Conservation (phyloP, 2,113 vertebrate genomes). For the Gallinago media region DNA sequence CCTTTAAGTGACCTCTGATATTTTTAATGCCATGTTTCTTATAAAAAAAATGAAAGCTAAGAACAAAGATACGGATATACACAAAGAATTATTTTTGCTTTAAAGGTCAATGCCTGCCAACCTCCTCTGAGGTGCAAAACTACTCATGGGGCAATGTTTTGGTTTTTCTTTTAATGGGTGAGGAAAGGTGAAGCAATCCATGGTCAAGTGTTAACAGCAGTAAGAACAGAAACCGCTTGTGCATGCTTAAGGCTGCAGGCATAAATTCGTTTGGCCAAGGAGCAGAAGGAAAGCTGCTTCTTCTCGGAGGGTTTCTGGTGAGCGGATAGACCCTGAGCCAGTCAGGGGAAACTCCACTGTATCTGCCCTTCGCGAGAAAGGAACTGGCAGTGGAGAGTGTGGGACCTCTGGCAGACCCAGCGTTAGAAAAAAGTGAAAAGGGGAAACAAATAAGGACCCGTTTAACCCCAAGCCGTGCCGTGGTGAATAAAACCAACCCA, state of each 20-base stretch:
- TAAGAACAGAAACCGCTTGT: background rate
- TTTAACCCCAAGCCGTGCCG: background rate
- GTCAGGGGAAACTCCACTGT: background rate
- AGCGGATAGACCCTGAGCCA: fast-evolving
- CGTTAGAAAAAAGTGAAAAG: background rate
- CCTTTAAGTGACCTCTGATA: background rate
- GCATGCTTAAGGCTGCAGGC: background rate
- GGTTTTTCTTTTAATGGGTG: background rate
- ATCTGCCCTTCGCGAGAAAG: background rate
- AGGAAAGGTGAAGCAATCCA: background rate
- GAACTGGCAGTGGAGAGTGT: fast-evolving
- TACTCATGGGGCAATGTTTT: background rate
- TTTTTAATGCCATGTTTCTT: background rate
- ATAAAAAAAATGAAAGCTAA: background rate
- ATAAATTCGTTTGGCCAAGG: background rate
- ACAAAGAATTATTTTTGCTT: background rate
- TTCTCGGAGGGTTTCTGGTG: background rate
- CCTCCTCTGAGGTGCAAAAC: background rate
- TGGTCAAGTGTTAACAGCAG: background rate
- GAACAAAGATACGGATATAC: background rate
- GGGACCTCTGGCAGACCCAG: background rate
- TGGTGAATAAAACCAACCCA: background rate
- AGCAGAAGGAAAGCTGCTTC: background rate
- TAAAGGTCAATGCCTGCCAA: background rate
- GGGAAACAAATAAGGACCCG: background rate